phyloP scores from a whole-genome alignment of 2,888 invertebrate species.

The Biston betularia region DNA sequence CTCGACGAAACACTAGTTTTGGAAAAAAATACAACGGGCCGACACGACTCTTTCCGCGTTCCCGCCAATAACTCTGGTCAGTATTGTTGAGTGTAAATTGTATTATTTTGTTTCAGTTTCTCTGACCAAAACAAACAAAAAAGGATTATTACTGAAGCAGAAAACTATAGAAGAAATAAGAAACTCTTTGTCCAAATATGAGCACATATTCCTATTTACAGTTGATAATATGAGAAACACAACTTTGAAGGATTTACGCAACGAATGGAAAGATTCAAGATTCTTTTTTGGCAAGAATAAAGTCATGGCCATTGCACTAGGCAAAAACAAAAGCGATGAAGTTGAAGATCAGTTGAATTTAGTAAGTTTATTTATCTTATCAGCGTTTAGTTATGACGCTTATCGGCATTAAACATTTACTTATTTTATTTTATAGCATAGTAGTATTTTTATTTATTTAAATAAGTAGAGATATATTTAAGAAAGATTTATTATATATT shows the following conservation, averaged over 20 bases:
- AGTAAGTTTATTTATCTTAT: slow-evolving; percentile 57
- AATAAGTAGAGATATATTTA: too few relatives aligned
- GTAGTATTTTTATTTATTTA: too few relatives aligned
- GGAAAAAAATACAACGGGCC: too few relatives aligned
- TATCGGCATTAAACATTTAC: too few relatives aligned
- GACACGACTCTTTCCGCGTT: too few relatives aligned
- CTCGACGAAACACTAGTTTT: too few relatives aligned
- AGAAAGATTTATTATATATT: too few relatives aligned
- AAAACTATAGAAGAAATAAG: slow-evolving; percentile 95
- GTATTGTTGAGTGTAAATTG: too few relatives aligned
- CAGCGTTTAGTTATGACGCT: not conserved
- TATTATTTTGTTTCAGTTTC: slow-evolving; percentile 90
- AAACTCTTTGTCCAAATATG: slow-evolving; percentile 92
- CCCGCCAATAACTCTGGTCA: too few relatives aligned
- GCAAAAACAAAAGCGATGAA: slow-evolving; percentile 93
- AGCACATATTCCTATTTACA: slow-evolving; percentile 95
- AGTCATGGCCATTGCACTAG: slow-evolving; percentile 96
- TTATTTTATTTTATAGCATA: too few relatives aligned
- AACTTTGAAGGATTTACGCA: slow-evolving; percentile 94
- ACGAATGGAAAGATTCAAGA: slow-evolving; percentile 95
- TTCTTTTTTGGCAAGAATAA: slow-evolving; percentile 99
- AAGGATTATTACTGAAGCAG: slow-evolving; percentile 95
- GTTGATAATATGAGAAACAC: slow-evolving; percentile 97
- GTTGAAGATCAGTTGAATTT: slow-evolving; percentile 92
- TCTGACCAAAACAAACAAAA: slow-evolving; percentile 97